Base-by-base conservation (phyloP, 2,888 invertebrate genomes). In the Psylliodes chrysocephalus region DNA sequence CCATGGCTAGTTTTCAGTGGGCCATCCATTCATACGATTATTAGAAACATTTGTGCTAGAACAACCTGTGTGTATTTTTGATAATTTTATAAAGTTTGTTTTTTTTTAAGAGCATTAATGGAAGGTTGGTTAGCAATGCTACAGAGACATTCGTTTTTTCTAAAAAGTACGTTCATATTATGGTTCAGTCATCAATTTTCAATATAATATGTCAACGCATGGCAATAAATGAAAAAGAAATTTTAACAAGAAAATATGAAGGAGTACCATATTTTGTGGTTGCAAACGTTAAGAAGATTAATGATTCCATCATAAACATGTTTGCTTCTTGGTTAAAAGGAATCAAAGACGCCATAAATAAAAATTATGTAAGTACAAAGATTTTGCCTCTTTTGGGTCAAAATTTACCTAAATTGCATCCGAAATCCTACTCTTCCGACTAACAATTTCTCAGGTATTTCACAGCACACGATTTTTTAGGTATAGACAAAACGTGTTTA, bases 171-270 rank as follows among this genome's bases (percentile, higher is more conserved):
- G 44, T 46, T n/a, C 35, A 60, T 8, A 22, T 49, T 28, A 51
- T 64, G 33, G 35, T 66, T 7, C 62, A 54, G 17, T 25, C 60
- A 12, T 63, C 66, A 1, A 42, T 68, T 25, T 57, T 68, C 14
- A 68, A 68, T 33, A 68, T 68, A 47, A 18, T 68, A 1, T 60
- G 63, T 56, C 62, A 46, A 14, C 54, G 68, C 18, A 38, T 66
- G 14, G 19, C 40, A 7, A 2, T 68, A 8, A 53, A 56, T 51
- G 42, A 62, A 38, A 35, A 18, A 22, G 64, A 66, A 46, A 22
- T 68, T 15, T 55, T 42, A 12, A 18, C 30, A 6, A 64, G 44
- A 42, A 38, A 52, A 17, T 62, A 35, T n/a, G 35, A 63, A 14
- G 49, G 42, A n/a, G 35, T 62, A 57, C 44, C 60, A 6, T 61